These are phyloP conservation scores for Phaenicophaeus curvirostris DNA, from an alignment of 2,797 vertebrate species.

Conservation along the genomic window DNA sequence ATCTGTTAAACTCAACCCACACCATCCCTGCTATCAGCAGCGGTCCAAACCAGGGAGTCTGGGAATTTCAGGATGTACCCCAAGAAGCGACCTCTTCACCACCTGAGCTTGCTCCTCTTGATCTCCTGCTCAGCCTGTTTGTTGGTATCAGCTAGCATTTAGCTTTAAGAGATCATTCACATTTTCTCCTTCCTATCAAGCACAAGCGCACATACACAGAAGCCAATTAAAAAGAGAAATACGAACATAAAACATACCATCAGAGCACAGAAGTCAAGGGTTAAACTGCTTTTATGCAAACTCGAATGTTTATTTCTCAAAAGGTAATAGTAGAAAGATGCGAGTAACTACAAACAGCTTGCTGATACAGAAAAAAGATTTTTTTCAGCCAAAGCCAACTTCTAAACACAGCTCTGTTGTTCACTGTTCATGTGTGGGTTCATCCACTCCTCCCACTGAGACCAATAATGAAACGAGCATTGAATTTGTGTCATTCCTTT, in stretches of 20 bases:
- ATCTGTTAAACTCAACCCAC: constrained; percentile 11
- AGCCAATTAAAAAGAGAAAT: background rate
- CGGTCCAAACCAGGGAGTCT: background rate
- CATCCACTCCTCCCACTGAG: constrained; percentile 56
- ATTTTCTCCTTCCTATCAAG: background rate
- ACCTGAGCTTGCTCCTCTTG: background rate
- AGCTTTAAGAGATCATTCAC: background rate
- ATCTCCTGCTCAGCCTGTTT: background rate
- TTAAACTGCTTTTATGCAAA: constrained; percentile 39
- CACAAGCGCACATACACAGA: background rate
- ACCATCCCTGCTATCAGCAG: constrained; percentile 15
- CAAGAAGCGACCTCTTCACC: background rate
- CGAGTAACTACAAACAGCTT: constrained; percentile 50
- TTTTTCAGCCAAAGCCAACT: constrained; percentile 52
- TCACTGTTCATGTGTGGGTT: constrained; percentile 53
- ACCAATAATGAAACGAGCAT: constrained; percentile 54
- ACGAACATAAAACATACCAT: background rate
- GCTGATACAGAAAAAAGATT: background rate
- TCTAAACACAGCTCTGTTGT: constrained; percentile 61
- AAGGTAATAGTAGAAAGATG: constrained; percentile 41
- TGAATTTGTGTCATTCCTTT: constrained; percentile 60
- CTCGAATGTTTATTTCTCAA: background rate
- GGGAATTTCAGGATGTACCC: background rate
- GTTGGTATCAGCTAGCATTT: background rate
- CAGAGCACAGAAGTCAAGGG: background rate